Conservation (phyloP, 1,140 invertebrate genomes). For the Bombus picipes region DNA sequence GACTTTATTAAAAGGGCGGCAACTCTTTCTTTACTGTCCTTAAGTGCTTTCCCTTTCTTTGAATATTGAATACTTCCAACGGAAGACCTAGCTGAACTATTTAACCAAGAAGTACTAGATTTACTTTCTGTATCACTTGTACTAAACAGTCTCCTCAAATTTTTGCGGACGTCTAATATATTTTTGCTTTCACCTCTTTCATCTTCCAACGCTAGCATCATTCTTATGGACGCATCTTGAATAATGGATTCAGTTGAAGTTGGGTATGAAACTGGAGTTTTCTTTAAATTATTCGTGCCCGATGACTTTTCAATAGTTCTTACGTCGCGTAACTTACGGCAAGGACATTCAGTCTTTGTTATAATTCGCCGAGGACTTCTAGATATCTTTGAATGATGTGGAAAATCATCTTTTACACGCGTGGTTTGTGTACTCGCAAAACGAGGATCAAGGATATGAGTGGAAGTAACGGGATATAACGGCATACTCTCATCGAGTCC, state of each 20-base stretch:
- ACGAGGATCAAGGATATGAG: slow-evolving; percentile 32
- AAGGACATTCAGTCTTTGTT: not conserved
- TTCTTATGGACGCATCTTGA: slow-evolving; percentile 77
- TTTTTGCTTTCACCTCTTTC: slow-evolving; percentile 81
- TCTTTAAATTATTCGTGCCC: not conserved
- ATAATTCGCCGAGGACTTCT: not conserved
- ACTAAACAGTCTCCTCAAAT: slow-evolving; percentile 81
- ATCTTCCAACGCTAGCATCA: slow-evolving; percentile 84
- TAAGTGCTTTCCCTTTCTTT: slow-evolving; percentile 79
- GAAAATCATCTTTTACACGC: slow-evolving; percentile 13
- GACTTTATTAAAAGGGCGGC: slow-evolving; percentile 86
- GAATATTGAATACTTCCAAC: slow-evolving; percentile 59
- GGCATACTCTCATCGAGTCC: slow-evolving; percentile 73
- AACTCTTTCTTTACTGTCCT: slow-evolving; percentile 85
- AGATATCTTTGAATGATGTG: not conserved
- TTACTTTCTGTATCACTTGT: slow-evolving; percentile 6
- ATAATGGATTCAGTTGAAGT: slow-evolving; percentile 73
- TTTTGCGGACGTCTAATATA: slow-evolving; percentile 82
- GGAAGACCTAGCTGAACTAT: slow-evolving; percentile 52
- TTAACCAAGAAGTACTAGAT: not conserved
- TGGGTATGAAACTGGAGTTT: slow-evolving; percentile 57
- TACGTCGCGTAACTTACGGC: not conserved
- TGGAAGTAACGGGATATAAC: slow-evolving; percentile 61
- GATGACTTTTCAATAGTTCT: not conserved
- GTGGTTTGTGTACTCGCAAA: slow-evolving; percentile 21